Conservation (phyloP, 2,113 vertebrate genomes). For the Gallinago undulata region DNA sequence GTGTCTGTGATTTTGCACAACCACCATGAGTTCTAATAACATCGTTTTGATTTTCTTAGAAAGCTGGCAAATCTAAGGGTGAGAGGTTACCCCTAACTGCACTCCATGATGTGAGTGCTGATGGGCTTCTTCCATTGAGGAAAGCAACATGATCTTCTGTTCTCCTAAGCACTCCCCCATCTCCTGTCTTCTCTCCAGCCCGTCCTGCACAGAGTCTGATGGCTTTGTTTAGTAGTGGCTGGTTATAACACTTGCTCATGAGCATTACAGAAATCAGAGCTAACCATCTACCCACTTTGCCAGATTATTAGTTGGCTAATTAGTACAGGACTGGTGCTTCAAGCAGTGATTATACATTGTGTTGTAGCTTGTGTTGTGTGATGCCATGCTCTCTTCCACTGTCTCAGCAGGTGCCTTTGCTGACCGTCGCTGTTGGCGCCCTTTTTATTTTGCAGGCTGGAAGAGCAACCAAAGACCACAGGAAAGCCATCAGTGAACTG, state of each 20-base stretch:
- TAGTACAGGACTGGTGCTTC: background rate
- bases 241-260: background rate
- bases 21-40: background rate
- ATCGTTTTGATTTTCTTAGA: background rate
- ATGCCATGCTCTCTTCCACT: rapidly evolving
- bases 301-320: background rate
- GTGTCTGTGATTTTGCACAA: background rate
- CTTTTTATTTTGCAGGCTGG: background rate
- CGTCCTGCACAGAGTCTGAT: rapidly evolving
- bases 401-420: background rate
- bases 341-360: rapidly evolving
- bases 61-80: background rate
- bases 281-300: background rate
- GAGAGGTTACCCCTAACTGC: background rate
- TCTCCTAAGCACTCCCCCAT: background rate
- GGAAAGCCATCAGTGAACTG: background rate
- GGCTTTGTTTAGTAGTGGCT: background rate
- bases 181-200: background rate
- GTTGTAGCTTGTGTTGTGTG: background rate
- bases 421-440: rapidly evolving
- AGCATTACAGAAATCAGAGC: background rate
- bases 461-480: background rate
- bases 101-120: rapidly evolving
- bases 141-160: rapidly evolving
- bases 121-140: background rate